Conservation (phyloP, 2,113 vertebrate species). For the Epinephelus cyanopodus region DNA sequence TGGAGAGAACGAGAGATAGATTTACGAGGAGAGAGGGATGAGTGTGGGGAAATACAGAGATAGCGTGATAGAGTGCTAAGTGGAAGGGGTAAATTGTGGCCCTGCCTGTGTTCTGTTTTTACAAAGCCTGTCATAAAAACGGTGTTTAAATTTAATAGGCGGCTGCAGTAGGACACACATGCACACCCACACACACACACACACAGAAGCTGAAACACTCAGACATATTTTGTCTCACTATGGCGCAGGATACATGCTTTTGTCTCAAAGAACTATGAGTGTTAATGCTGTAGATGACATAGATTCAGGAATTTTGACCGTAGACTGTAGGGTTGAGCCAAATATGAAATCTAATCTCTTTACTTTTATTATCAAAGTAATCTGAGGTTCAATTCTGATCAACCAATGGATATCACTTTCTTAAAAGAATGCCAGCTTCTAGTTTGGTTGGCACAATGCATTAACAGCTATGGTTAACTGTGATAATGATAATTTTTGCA, state of each 20-base stretch:
- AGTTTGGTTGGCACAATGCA: no score
- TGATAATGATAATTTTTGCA: no score
- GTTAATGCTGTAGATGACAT: not conserved
- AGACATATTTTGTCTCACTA: slow-evolving; percentile 19
- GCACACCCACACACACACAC: slow-evolving; percentile 38
- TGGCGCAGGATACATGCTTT: not conserved
- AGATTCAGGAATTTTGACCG: no score
- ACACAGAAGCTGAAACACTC: slow-evolving; percentile 22
- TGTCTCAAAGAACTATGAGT: not conserved
- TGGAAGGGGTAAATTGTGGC: slow-evolving; percentile 74
- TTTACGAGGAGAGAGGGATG: slow-evolving; percentile 68
- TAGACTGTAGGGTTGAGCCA: no score
- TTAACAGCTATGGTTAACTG: no score
- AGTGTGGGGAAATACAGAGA: slow-evolving; percentile 59
- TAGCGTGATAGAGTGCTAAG: slow-evolving; percentile 69
- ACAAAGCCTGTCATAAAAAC: slow-evolving; percentile 67
- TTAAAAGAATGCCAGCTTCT: no score
- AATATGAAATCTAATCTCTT: no score
- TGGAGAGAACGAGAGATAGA: slow-evolving; percentile 73
- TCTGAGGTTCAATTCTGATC: no score
- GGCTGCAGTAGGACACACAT: slow-evolving; percentile 25
- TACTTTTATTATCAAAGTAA: no score
- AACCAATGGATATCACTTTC: no score
- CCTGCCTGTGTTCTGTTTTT: slow-evolving; percentile 62
- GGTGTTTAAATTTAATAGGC: slow-evolving; percentile 71